A percentile compares a stretch with the other conserved stretches of the same genome.
Evolutionary conservation across 2,797 vertebrate species (phyloP).

Genomic region (Lagocephalus sceleratus): DNA sequence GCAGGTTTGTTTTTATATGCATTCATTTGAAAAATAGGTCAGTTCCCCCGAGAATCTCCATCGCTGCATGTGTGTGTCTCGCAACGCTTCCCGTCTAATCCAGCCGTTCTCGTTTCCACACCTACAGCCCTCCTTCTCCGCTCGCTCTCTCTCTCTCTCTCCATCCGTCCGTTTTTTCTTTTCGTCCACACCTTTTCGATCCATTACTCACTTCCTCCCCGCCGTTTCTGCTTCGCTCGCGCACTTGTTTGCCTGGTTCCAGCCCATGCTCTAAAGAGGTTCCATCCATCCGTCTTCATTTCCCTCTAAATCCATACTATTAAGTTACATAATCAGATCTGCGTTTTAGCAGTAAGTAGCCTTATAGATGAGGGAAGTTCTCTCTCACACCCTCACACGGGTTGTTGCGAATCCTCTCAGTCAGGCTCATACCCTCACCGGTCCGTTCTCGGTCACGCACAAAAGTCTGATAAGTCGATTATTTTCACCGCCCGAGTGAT

Average conservation of each 20-base stretch:
- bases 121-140: conserved; percentile 23
- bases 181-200: conserved; percentile 28
- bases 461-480: too few relatives aligned
- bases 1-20: conserved; percentile 43
- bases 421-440: too few relatives aligned
- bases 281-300: not conserved
- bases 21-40: conserved; percentile 75
- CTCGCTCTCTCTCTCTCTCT: conserved; percentile 27
- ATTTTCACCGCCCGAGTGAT: too few relatives aligned
- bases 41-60: conserved; percentile 59
- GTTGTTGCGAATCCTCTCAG: too few relatives aligned
- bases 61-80: not conserved
- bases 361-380: conserved; percentile 11
- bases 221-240: conserved; percentile 9
- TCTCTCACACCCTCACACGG: conserved; percentile 8
- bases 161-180: conserved; percentile 33
- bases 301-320: conserved; percentile 42
- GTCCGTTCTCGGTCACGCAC: too few relatives aligned
- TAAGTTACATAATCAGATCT: conserved; percentile 44
- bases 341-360: conserved; percentile 25
- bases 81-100: conserved; percentile 14
- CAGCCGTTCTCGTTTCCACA: conserved; percentile 41
- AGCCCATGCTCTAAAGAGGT: conserved; percentile 5
- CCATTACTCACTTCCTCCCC: conserved; percentile 46
- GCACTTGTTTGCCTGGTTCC: conserved; percentile 13